These are phyloP conservation scores for Poecilobothrus nobilitatus DNA, from an alignment of 2,888 invertebrate genomes.

Conservation along the genomic window DNA sequence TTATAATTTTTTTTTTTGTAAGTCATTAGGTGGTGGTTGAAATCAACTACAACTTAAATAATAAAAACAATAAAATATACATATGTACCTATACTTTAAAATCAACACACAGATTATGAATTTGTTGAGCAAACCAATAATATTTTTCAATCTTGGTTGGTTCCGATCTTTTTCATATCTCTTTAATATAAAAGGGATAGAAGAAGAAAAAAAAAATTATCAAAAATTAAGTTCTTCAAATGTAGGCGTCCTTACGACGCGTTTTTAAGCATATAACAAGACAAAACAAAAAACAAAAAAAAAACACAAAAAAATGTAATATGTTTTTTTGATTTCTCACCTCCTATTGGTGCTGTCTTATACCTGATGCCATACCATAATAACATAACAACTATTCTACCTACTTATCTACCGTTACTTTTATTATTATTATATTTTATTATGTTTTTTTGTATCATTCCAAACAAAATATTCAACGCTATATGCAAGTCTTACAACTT, in stretches of 20 bases:
- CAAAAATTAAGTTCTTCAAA: background rate
- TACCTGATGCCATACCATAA: background rate
- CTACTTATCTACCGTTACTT: constrained; percentile 1
- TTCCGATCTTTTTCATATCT: background rate
- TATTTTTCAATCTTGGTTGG: background rate
- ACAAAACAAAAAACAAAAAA: background rate
- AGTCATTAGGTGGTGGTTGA: no score
- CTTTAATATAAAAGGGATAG: background rate
- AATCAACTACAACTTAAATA: no score
- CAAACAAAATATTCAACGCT: no score
- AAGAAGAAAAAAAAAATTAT: background rate
- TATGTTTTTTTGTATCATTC: no score
- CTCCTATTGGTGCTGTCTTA: background rate
- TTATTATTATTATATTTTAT: background rate
- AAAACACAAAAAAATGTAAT: background rate
- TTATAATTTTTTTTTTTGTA: no score
- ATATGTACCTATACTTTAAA: no score
- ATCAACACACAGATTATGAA: no score
- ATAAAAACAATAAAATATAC: no score
- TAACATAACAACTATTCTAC: background rate
- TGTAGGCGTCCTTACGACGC: background rate
- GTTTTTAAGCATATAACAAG: background rate
- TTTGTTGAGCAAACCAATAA: background rate
- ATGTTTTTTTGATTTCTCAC: background rate
- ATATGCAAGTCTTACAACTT: no score